Conservation (phyloP, 2,888 invertebrate species). For the Tryphoninae sp. region DNA sequence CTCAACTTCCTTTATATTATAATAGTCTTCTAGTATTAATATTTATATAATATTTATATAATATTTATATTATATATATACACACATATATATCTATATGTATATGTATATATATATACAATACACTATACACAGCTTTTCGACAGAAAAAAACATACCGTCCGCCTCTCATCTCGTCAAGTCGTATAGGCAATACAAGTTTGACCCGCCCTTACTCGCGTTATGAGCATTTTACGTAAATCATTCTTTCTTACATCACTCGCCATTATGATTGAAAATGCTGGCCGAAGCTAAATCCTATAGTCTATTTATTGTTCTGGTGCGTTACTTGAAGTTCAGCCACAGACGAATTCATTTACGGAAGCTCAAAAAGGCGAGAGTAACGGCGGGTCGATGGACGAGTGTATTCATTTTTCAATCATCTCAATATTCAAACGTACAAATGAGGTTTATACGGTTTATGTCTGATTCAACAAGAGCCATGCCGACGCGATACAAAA, state of each 20-base stretch:
- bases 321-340: no score
- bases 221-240: background rate
- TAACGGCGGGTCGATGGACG: constrained; percentile 3
- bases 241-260: no score
- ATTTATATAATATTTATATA: constrained; percentile 59
- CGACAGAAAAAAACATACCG: constrained; percentile 57
- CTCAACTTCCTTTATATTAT: constrained; percentile 67
- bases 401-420: constrained; percentile 30
- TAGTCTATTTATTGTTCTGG: no score
- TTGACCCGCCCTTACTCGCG: background rate
- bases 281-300: no score
- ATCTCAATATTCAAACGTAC: constrained; percentile 63
- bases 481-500: constrained; percentile 68
- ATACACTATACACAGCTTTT: constrained; percentile 65
- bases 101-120: constrained; percentile 64
- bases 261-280: no score
- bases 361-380: no score
- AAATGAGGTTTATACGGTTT: constrained; percentile 66
- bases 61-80: no score
- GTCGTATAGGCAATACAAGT: constrained; percentile 8
- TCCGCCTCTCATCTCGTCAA: constrained; percentile 29
- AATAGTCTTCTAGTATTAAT: constrained; percentile 66
- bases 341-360: no score
- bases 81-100: no score
- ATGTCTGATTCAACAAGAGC: constrained; percentile 59